These are phyloP conservation scores for Tokudaia tokunoshimensis DNA, from an alignment of 2,797 vertebrate genomes.

Conservation along the genomic window DNA sequence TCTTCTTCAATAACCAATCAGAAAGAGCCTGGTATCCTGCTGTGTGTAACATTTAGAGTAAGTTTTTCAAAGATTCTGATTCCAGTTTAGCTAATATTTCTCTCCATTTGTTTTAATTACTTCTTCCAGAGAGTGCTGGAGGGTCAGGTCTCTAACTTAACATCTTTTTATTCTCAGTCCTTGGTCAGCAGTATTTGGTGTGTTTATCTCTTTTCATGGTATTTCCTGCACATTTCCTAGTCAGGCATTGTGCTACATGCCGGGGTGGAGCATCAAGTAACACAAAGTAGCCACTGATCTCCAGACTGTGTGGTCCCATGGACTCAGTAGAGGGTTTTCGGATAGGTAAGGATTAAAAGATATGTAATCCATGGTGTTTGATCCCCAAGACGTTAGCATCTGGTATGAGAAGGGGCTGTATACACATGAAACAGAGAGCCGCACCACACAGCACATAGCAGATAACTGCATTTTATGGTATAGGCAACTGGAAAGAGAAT, in stretches of 20 bases:
- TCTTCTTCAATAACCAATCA: neutral
- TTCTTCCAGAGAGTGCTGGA: conserved; percentile 61
- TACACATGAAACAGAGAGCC: neutral
- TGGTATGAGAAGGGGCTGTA: neutral
- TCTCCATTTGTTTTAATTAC: conserved; percentile 47
- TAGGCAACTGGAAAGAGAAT: neutral
- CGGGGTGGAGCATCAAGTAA: neutral
- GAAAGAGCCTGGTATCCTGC: neutral
- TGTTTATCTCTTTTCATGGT: conserved; percentile 7
- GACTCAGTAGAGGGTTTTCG: neutral
- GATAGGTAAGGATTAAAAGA: neutral
- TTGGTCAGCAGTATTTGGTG: neutral
- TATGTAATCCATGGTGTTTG: neutral
- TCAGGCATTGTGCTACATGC: neutral
- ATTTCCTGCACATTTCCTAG: neutral
- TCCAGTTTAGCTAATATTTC: conserved; percentile 45
- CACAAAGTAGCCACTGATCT: neutral
- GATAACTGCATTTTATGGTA: neutral
- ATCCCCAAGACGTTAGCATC: neutral
- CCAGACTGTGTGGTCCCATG: neutral
- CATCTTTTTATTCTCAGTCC: conserved; percentile 40
- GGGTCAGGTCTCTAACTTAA: conserved; percentile 38
- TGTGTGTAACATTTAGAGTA: conserved; percentile 1
- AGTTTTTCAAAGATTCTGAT: conserved; percentile 50
- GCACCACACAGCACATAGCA: neutral